These are phyloP conservation scores for Cynoglossus semilaevis DNA, from an alignment of 2,113 vertebrate genomes.

Conservation along the genomic window DNA sequence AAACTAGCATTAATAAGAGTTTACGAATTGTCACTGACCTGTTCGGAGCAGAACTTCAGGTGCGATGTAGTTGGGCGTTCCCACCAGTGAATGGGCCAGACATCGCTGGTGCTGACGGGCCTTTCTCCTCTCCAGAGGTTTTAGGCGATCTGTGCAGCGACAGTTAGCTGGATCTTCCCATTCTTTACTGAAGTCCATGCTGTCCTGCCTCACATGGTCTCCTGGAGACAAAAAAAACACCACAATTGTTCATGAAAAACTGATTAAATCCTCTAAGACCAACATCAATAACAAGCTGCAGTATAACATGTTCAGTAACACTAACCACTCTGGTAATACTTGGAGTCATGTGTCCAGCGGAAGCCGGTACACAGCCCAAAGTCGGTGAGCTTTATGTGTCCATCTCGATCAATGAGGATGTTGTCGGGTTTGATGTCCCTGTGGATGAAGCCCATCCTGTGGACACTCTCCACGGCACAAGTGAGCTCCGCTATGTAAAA, in stretches of 20 bases:
- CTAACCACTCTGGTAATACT: slow-evolving; percentile 98
- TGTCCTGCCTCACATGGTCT: slow-evolving; percentile 94
- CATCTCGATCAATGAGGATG: slow-evolving; percentile 96
- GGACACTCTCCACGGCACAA: slow-evolving; percentile 96
- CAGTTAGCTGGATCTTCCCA: slow-evolving; percentile 92
- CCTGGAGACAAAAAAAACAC: slow-evolving; percentile 67
- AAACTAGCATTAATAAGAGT: background rate
- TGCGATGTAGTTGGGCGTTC: slow-evolving; percentile 97
- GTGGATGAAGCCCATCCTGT: slow-evolving; percentile 99
- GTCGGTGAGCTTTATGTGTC: slow-evolving; percentile 97
- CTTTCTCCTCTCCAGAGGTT: slow-evolving; percentile 90
- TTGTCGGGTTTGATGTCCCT: slow-evolving; percentile 99
- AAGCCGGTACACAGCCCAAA: slow-evolving; percentile 97
- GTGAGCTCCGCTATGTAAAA: slow-evolving; percentile 98
- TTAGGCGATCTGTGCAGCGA: slow-evolving; percentile 89
- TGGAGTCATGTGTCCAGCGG: slow-evolving; percentile 98
- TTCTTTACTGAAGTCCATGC: slow-evolving; percentile 98
- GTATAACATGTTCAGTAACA: background rate
- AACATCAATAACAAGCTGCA: no score
- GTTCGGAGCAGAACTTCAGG: slow-evolving; percentile 94
- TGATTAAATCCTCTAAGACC: no score
- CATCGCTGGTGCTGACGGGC: slow-evolving; percentile 96
- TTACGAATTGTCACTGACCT: slow-evolving; percentile 71
- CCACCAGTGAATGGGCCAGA: slow-evolving; percentile 94
- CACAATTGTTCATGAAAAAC: no score